Conservation (phyloP, 1,140 invertebrate species). For the Babylonia areolata region DNA sequence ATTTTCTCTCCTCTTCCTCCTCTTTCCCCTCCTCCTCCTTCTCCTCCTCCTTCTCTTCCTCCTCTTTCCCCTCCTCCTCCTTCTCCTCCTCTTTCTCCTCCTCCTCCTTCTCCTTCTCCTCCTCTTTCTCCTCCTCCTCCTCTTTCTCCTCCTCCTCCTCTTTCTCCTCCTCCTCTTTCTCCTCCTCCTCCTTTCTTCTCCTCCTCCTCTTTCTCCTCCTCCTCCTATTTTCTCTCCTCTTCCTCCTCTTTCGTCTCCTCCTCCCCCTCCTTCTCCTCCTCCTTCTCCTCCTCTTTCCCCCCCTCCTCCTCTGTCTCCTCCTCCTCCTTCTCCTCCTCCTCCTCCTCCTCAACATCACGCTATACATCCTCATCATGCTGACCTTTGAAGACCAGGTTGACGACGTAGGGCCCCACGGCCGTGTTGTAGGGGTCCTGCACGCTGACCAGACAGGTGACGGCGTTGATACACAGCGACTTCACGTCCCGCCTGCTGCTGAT, state of each 20-base stretch:
- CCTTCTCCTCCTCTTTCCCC: too few species aligned
- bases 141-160: too few species aligned
- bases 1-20: not conserved
- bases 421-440: slow-evolving; percentile 19
- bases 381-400: not conserved
- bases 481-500: not conserved
- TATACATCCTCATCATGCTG: slow-evolving; percentile 72
- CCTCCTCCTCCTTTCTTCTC: too few species aligned
- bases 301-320: not conserved
- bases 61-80: not conserved
- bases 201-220: too few species aligned
- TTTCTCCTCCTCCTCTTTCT: too few species aligned
- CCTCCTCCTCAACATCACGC: slow-evolving; percentile 12
- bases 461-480: not conserved
- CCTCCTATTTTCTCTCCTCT: too few species aligned
- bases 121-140: not conserved
- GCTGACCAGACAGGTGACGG: not conserved
- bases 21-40: not conserved
- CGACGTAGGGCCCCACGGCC: not conserved
- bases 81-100: not conserved
- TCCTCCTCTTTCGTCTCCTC: too few species aligned
- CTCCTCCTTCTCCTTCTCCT: not conserved
- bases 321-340: not conserved
- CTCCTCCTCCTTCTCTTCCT: too few species aligned
- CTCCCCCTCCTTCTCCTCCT: too few species aligned